Evolutionary conservation across 2,888 invertebrate genomes (phyloP), one percentile per base, ranked within the genome.

Genomic region (Eristalis intricaria): DNA sequence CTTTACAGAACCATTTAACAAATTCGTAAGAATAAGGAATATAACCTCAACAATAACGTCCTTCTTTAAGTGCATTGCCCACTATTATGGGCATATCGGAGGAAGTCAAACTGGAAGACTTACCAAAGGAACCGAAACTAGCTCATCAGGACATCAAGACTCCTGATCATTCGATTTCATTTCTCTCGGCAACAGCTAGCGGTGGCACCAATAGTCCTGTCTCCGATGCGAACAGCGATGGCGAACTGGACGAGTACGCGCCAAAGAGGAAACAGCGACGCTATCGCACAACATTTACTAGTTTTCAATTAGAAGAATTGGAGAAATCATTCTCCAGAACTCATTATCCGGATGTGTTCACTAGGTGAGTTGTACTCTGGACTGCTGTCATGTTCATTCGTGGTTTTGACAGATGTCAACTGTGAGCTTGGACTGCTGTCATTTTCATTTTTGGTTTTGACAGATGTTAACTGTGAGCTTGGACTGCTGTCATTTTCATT

Each of bases 311-410:
- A 89, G 99, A 99, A 92, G 99, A 99, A 93, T 93, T 99, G 90
- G 99, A 99, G 93, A 99, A 99, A 92, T 98, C 99, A 0, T 99
- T 99, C 94, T 97, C 98, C 2, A 96, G 98, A 92, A 99, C 99
- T 15, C 99, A 99, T 93, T 99, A 99, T 93, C 99, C 99, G 43
- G 99, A 99, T 93, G 99, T 99, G 2, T 99, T 99, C 94, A 99
- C 99, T 61, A 97, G 98, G 98, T 97, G 91, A 94, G 94, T 32
- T 32, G 8, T 69, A 11, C 5, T 0, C 13, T 32, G 7, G 10
- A 38, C 8, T 35, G 8, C 11, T 4, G 0, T 4, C 4, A 4
- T 5, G 4, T 29, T 32, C 5, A 7, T 32, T 2, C 32, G 1
- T 7, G 4, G 4, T 5, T 10, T 32, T 32, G 32, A 32, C 32